Conservation (phyloP, 2,888 invertebrate species). For the Oxycera nigricornis region DNA sequence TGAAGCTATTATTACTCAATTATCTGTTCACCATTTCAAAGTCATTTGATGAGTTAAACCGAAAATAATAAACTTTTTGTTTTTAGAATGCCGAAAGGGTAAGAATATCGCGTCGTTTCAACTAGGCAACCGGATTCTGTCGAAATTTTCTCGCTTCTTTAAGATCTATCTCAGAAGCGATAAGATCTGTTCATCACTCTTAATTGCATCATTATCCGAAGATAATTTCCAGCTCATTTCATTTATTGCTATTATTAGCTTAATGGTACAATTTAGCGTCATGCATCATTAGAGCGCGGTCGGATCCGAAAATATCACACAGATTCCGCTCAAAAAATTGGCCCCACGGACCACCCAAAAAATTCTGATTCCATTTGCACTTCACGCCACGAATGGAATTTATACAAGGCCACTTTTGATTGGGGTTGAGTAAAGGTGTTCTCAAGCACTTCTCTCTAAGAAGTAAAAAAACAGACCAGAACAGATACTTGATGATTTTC, state of each 20-base stretch:
- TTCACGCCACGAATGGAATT: no score
- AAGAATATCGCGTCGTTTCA: no score
- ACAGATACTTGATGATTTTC: background rate
- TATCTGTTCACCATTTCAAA: background rate
- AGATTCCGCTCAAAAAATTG: background rate
- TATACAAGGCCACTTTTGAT: background rate
- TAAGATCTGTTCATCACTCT: background rate
- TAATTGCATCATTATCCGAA: conserved; percentile 8
- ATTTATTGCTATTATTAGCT: background rate
- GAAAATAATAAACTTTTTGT: no score
- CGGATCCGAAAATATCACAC: background rate
- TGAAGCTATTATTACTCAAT: background rate
- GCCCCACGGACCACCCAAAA: background rate
- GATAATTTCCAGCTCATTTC: conserved; percentile 10
- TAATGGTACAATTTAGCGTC: background rate
- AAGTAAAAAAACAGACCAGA: background rate
- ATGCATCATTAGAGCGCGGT: conserved; percentile 15
- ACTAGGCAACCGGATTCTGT: background rate
- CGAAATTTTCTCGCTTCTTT: background rate
- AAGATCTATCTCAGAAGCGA: background rate
- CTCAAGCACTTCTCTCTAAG: background rate
- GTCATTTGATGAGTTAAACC: no score
- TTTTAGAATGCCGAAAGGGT: no score
- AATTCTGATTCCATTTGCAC: background rate
- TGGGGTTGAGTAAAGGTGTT: background rate